Conservation (phyloP, 2,113 vertebrate genomes). For the Eretmochelys imbricata region DNA sequence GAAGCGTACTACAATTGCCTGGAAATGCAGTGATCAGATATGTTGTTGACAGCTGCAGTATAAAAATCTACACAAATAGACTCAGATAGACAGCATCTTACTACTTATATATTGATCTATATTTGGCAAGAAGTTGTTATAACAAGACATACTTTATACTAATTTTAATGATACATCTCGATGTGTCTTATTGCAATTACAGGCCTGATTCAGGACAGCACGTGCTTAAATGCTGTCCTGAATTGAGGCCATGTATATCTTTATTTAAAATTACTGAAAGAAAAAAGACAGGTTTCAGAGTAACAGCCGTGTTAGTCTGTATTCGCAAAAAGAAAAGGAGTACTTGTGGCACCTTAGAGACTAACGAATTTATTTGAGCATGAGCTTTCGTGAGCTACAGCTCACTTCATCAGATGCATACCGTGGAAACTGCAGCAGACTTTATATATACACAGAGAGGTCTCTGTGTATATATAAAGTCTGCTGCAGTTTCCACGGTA, state of each 20-base stretch:
- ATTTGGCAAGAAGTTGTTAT: not conserved
- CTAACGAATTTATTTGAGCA: too few species aligned
- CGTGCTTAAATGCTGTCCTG: not conserved
- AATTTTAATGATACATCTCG: not conserved
- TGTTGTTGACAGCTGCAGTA: not conserved
- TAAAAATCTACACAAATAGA: not conserved
- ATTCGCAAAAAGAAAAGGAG: too few species aligned
- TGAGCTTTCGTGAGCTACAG: too few species aligned
- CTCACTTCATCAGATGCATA: too few species aligned
- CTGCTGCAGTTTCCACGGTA: too few species aligned
- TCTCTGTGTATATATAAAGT: too few species aligned
- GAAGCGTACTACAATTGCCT: not conserved
- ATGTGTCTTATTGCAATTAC: not conserved
- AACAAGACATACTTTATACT: not conserved
- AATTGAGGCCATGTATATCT: not conserved
- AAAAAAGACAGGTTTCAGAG: too few species aligned
- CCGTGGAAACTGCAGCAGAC: too few species aligned
- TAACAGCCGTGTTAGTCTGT: too few species aligned
- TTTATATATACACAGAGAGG: too few species aligned
- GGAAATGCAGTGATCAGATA: not conserved
- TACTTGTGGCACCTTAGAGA: too few species aligned
- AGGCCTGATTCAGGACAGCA: not conserved
- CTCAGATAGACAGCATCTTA: not conserved
- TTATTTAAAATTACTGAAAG: not conserved
- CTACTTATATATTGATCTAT: not conserved